Conservation (phyloP, 2,888 invertebrate species). For the Troglohyphantes excavatus region DNA sequence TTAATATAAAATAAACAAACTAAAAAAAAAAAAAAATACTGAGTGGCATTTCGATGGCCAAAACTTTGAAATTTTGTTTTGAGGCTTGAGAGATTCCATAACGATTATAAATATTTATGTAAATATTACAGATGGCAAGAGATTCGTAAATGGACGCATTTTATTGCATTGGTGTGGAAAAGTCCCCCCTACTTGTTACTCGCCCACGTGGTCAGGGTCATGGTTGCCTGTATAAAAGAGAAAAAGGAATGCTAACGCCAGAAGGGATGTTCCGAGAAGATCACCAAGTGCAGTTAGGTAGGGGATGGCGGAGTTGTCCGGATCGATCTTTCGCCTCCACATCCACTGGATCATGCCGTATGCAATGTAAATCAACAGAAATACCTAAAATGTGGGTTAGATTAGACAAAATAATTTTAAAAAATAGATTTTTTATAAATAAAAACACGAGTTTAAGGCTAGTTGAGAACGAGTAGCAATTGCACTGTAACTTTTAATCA, state of each 20-base stretch:
- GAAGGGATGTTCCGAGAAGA: constrained; percentile 91
- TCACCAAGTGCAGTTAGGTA: constrained; percentile 96
- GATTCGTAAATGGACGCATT: constrained; percentile 57
- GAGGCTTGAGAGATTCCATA: not conserved
- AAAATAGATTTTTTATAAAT: no score
- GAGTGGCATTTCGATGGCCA: not conserved
- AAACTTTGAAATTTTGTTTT: no score
- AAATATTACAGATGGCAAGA: constrained; percentile 72
- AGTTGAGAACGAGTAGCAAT: no score
- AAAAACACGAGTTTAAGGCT: no score
- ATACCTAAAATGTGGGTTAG: constrained; percentile 87
- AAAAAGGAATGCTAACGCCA: constrained; percentile 88
- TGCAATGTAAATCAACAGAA: constrained; percentile 91
- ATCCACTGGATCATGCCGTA: constrained; percentile 93
- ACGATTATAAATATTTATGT: constrained; percentile 13
- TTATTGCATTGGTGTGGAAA: constrained; percentile 54
- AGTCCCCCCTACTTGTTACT: constrained; percentile 1
- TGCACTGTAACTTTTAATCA: no score
- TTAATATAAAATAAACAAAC: constrained; percentile 1
- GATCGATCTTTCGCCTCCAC: constrained; percentile 95
- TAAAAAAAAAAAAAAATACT: not conserved
- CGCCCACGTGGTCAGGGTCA: constrained; percentile 54
- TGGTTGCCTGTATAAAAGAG: constrained; percentile 77
- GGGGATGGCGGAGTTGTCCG: constrained; percentile 96
- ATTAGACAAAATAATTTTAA: no score